Base-by-base conservation (phyloP, 2,797 vertebrate species). In the Fratercula arctica region DNA sequence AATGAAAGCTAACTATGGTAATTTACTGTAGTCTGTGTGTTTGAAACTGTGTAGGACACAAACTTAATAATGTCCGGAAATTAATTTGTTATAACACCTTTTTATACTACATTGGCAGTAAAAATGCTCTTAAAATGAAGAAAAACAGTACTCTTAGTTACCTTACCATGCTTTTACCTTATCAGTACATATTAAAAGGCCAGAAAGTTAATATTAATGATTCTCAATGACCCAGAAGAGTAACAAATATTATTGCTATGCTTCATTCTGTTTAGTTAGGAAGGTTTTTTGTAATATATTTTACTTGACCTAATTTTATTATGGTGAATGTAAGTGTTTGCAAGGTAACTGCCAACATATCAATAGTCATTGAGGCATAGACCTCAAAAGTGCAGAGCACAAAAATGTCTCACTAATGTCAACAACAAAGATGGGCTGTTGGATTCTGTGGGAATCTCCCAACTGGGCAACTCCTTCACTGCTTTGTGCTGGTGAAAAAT, bases 391-490 rank as follows among this genome's bases (percentile, higher is more conserved):
- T 4, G 9, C 10, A 25, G 37, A 83, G 16, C 19, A 39, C 11
- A 45, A 61, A 78, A 60, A 29, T 15, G 1, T 39, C 20, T 59
- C 51, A 20, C 26, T 50, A 6, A 83, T 48, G 25, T 16, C 23
- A 68, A 11, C 1, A 8, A 21, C 37, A 73, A 68, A 68, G 18
- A 46, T 1, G 5, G 11, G 11, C 29, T 41, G 2, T 4, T 54
- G 25, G 24, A 29, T 74, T 85, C 11, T 67, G 4, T 28, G 25
- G 29, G 23, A 69, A 39, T 56, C 23, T 86, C 25, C 25, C 15
- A 72, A 19, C 9, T 1, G 0, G 41, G 73, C 29, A 68, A 68
- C 6, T 6, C 5, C 1, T 41, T 73, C 31, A 11, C 7, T 20
- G 7, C 4, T 74, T 90, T 87, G 31, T 53, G 19, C 7, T 41